Conservation (phyloP, 2,113 vertebrate species). For the Glareola pratincola region DNA sequence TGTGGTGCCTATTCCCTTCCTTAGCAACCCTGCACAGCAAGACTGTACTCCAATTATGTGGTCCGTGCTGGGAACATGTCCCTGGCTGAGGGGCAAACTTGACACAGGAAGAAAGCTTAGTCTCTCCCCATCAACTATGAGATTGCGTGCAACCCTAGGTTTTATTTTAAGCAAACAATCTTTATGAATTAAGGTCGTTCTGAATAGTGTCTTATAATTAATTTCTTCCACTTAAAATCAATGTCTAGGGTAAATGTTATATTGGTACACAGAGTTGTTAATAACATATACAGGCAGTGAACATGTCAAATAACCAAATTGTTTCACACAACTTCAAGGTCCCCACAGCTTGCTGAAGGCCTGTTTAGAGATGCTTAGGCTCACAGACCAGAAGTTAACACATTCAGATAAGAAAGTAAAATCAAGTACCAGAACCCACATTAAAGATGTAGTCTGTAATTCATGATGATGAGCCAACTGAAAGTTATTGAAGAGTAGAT, state of each 20-base stretch:
- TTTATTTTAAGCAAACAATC: background rate
- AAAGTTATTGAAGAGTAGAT: background rate
- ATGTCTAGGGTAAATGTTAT: background rate
- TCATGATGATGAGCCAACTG: background rate
- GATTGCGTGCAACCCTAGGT: background rate
- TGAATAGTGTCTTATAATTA: background rate
- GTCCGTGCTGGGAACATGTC: rapidly evolving
- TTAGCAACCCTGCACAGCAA: background rate
- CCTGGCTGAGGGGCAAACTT: background rate
- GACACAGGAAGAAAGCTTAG: background rate
- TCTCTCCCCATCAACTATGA: background rate
- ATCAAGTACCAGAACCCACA: background rate
- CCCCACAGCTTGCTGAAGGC: background rate
- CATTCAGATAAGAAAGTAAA: background rate
- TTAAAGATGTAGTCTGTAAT: background rate
- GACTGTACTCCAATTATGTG: background rate
- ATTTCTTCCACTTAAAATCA: background rate
- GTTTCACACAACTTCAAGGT: background rate
- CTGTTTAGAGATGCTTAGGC: background rate
- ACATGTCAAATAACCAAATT: background rate
- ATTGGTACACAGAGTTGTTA: background rate
- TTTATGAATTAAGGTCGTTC: background rate
- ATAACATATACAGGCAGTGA: background rate
- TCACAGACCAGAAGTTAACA: background rate
- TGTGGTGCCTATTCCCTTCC: background rate